Evolutionary conservation across 2,888 invertebrate species (phyloP).

Genomic region (Neocrepidodera transversa): DNA sequence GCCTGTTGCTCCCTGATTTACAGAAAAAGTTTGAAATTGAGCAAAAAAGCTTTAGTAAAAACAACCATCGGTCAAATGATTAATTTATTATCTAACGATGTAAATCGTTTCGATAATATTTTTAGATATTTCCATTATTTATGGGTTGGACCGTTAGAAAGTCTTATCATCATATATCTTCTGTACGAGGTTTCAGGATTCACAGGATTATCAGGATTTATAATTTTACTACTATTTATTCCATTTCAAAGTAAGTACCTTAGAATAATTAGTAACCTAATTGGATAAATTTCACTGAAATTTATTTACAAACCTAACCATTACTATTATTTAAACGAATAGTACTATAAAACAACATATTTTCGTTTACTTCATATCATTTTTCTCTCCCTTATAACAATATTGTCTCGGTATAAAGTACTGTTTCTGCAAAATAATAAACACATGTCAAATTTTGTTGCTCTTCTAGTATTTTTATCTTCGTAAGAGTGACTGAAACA

Average conservation of each 20-base stretch:
- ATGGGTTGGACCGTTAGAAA: slow-evolving; percentile 81
- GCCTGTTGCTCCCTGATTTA: slow-evolving; percentile 68
- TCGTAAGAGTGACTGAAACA: too few relatives aligned
- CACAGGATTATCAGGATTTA: slow-evolving; percentile 64
- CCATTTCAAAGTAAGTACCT: slow-evolving; percentile 59
- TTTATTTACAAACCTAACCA: too few relatives aligned
- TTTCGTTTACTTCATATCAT: too few relatives aligned
- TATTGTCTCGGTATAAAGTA: too few relatives aligned
- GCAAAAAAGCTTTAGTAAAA: slow-evolving; percentile 82
- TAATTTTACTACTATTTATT: slow-evolving; percentile 61
- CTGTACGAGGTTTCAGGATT: slow-evolving; percentile 67
- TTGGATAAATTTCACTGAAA: too few relatives aligned
- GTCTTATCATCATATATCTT: slow-evolving; percentile 73
- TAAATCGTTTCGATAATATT: slow-evolving; percentile 83
- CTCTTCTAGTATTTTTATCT: too few relatives aligned
- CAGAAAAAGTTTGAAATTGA: slow-evolving; percentile 73
- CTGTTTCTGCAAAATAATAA: too few relatives aligned
- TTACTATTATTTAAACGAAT: too few relatives aligned
- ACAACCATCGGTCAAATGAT: slow-evolving; percentile 73
- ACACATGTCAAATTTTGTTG: too few relatives aligned
- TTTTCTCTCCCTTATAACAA: too few relatives aligned
- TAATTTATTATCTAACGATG: slow-evolving; percentile 79
- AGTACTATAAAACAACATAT: too few relatives aligned
- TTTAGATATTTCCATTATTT: slow-evolving; percentile 81
- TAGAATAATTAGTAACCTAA: too few relatives aligned